Percentiles rank a stretch among this genome's conserved stretches.
phyloP scores from a whole-genome alignment of 1,140 invertebrate genomes.

The Ruditapes philippinarum region DNA sequence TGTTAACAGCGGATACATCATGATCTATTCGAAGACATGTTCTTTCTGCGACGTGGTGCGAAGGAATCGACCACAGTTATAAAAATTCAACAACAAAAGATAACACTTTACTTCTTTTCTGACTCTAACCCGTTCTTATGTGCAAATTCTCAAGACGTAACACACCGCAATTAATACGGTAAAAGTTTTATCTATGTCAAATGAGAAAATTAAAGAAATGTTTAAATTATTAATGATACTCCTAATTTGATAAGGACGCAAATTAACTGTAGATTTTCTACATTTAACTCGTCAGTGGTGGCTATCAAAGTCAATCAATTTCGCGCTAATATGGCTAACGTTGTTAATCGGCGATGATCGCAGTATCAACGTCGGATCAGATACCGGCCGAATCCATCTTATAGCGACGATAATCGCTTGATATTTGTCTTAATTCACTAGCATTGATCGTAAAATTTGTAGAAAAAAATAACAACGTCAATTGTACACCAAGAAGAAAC shows the following conservation, averaged over 20 bases:
- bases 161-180: slow-evolving; percentile 14
- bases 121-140: too few species aligned
- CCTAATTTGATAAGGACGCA: slow-evolving; percentile 47
- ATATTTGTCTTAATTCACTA: slow-evolving; percentile 57
- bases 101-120: too few species aligned
- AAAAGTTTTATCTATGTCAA: slow-evolving; percentile 48
- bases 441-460: slow-evolving; percentile 42
- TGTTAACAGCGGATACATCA: too few species aligned
- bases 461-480: slow-evolving; percentile 1
- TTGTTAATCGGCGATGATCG: slow-evolving; percentile 57
- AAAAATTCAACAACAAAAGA: too few species aligned
- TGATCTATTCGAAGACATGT: too few species aligned
- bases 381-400: slow-evolving; percentile 58
- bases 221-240: slow-evolving; percentile 50
- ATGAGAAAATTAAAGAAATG: slow-evolving; percentile 54
- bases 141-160: too few species aligned
- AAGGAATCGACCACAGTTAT: too few species aligned
- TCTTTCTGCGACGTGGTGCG: too few species aligned
- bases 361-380: slow-evolving; percentile 56
- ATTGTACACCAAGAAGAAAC: not conserved
- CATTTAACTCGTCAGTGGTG: slow-evolving; percentile 30
- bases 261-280: slow-evolving; percentile 63
- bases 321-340: slow-evolving; percentile 31
- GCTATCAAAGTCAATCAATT: slow-evolving; percentile 57
- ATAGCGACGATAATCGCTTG: slow-evolving; percentile 41